Percentiles rank a stretch among this genome's conserved stretches.
Evolutionary conservation across 92 coral and sea anemone genomes (phyloP).

Genomic region (Siderastrea siderea): DNA sequence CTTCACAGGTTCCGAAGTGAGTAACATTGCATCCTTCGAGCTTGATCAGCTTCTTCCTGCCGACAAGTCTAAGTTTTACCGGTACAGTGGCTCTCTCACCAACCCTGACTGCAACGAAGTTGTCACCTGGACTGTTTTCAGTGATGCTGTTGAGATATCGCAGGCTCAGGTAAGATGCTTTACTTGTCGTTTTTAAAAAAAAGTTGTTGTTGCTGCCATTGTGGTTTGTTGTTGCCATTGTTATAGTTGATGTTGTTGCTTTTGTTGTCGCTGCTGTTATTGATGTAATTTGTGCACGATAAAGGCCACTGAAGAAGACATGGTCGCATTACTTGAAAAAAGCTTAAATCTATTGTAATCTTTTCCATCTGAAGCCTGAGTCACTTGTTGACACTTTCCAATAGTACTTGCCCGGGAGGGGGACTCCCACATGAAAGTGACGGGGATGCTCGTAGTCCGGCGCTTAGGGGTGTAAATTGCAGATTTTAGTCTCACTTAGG

Average conservation of each 20-base stretch:
- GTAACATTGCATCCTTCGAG: not conserved
- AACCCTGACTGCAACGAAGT: conserved; percentile 78
- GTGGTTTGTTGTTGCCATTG: not conserved
- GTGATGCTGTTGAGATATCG: conserved; percentile 19
- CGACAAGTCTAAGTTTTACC: conserved; percentile 67
- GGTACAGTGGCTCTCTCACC: conserved; percentile 86
- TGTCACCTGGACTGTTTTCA: conserved; percentile 80
- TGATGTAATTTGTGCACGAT: not conserved
- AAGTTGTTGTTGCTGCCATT: too few species aligned
- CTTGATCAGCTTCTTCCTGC: conserved; percentile 44
- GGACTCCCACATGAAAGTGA: too few species aligned
- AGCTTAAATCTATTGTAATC: too few species aligned
- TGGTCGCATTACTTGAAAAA: too few species aligned
- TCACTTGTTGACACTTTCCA: too few species aligned
- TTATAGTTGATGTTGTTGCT: not conserved
- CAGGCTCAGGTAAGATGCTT: conserved; percentile 58
- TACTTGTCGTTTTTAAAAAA: too few species aligned
- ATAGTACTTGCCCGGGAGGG: too few species aligned
- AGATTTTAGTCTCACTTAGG: too few species aligned
- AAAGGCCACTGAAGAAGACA: not conserved
- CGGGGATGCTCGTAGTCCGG: too few species aligned
- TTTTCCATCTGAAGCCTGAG: too few species aligned
- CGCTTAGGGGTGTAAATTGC: too few species aligned
- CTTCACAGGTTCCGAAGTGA: conserved; percentile 2
- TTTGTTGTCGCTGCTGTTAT: not conserved